Percentiles rank a stretch among this genome's conserved stretches.
phyloP scores from a whole-genome alignment of 2,797 vertebrate genomes.

The Gallinago stenura region DNA sequence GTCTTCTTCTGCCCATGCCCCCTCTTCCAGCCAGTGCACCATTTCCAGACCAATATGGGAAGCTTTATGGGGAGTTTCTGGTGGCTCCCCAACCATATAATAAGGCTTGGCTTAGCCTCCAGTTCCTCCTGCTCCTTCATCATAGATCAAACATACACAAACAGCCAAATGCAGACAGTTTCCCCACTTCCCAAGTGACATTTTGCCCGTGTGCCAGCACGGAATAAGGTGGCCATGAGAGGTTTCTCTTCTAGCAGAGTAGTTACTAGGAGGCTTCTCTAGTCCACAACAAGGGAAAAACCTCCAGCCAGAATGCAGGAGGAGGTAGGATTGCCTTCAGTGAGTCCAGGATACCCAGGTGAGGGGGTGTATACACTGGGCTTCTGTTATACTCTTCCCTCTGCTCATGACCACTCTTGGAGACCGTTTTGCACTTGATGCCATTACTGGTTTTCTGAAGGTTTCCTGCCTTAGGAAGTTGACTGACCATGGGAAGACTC shows the following conservation, averaged over 20 bases:
- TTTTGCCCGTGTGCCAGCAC: neutral
- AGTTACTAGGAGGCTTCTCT: neutral
- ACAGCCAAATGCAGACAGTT: neutral
- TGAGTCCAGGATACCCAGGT: neutral
- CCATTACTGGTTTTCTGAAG: neutral
- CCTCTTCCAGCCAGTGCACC: neutral
- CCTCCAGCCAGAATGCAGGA: neutral
- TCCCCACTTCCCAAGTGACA: neutral
- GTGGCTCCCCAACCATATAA: neutral
- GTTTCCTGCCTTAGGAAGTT: neutral
- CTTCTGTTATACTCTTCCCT: neutral
- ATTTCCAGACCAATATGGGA: neutral
- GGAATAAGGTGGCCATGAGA: neutral
- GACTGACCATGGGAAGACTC: neutral
- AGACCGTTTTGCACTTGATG: neutral
- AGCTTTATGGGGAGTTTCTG: neutral
- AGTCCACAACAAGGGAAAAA: neutral
- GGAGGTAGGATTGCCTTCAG: neutral
- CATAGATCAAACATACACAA: accelerated
- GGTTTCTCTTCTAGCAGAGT: neutral
- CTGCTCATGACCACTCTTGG: neutral
- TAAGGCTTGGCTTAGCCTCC: neutral
- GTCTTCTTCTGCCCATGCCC: neutral
- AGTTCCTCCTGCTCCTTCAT: neutral
- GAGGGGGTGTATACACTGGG: neutral